Evolutionary conservation across 2,797 vertebrate species (phyloP).

Genomic region (Iguana delicatissima): DNA sequence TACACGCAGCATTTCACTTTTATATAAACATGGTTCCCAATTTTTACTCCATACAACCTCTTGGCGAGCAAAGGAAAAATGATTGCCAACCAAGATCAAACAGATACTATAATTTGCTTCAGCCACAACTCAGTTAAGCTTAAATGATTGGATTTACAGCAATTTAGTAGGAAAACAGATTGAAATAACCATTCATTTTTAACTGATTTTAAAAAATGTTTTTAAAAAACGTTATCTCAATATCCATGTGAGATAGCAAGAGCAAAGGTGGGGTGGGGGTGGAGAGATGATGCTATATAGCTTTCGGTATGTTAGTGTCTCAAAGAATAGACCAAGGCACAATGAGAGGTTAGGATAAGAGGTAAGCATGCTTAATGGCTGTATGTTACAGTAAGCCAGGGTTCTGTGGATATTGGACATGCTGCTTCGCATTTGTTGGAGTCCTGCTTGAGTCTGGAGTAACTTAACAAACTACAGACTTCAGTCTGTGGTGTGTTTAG

Average conservation of each 20-base stretch:
- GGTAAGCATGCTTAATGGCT: not conserved
- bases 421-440: too few species aligned
- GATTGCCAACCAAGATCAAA: conserved; percentile 21
- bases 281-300: too few species aligned
- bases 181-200: not conserved
- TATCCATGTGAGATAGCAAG: not conserved
- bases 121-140: conserved; percentile 26
- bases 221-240: not conserved
- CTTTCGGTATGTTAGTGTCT: not conserved
- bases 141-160: conserved; percentile 7
- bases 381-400: too few species aligned
- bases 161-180: not conserved
- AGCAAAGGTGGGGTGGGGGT: too few species aligned
- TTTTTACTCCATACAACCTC: not conserved
- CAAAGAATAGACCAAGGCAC: not conserved
- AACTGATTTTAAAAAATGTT: not conserved
- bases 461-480: too few species aligned
- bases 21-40: not conserved
- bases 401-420: too few species aligned
- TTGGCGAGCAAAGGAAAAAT: conserved; percentile 12
- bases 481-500: too few species aligned
- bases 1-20: conserved; percentile 14
- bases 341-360: not conserved
- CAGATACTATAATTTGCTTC: not conserved
- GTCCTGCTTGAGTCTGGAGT: too few species aligned